phyloP scores from a whole-genome alignment of 2,797 vertebrate species.

The Pantherophis alleghaniensis region DNA sequence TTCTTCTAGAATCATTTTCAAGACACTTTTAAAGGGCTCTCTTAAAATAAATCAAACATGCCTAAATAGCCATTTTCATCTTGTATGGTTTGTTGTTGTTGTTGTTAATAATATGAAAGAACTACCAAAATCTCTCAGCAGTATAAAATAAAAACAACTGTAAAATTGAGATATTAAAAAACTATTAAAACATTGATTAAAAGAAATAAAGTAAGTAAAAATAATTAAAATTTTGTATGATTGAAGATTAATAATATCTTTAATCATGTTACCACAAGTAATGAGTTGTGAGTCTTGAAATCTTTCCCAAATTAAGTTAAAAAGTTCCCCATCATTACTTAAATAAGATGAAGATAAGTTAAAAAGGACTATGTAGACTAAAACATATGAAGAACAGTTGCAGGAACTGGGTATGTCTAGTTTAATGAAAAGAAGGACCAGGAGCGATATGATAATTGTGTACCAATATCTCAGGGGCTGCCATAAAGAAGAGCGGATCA shows the following conservation, averaged over 20 bases:
- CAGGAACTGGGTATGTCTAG: background rate
- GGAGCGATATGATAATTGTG: background rate
- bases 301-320: background rate
- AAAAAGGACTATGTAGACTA: background rate
- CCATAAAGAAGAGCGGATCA: too few species aligned
- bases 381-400: background rate
- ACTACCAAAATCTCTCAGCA: background rate
- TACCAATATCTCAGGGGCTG: background rate
- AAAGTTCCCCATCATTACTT: background rate
- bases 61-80: background rate
- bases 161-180: background rate
- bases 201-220: background rate
- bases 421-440: background rate
- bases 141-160: background rate
- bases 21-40: background rate
- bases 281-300: background rate
- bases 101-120: background rate
- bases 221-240: background rate
- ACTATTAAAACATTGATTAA: background rate
- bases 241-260: background rate
- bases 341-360: background rate
- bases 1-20: conserved; percentile 4
- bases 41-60: background rate
- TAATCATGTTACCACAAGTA: conserved; percentile 3
- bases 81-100: background rate